Conservation (phyloP, 2,113 vertebrate genomes). For the Ictalurus punctatus region DNA sequence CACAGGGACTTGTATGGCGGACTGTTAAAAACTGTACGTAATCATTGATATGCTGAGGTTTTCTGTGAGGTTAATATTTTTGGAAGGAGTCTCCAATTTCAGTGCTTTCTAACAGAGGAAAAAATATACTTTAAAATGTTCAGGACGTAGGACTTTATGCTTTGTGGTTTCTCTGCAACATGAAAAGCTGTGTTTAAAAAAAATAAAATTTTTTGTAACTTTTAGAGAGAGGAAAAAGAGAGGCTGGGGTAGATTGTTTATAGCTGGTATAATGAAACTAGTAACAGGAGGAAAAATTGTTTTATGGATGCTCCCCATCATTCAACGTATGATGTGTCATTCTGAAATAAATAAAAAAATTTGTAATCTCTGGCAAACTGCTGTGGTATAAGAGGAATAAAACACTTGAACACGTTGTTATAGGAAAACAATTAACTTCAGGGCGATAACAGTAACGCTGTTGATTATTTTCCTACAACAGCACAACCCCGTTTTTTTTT, state of each 20-base stretch:
- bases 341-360: neutral
- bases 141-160: too few relatives aligned
- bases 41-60: too few relatives aligned
- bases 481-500: too few relatives aligned
- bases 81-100: too few relatives aligned
- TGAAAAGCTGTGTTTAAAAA: neutral
- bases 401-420: neutral
- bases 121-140: neutral
- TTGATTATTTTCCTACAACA: neutral
- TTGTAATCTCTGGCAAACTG: neutral
- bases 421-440: neutral
- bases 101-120: too few relatives aligned
- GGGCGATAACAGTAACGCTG: neutral
- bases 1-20: too few relatives aligned
- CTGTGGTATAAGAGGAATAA: neutral
- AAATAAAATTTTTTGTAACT: too few relatives aligned
- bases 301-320: neutral
- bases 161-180: neutral
- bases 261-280: neutral
- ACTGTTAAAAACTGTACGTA: too few relatives aligned
- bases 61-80: too few relatives aligned
- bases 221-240: too few relatives aligned
- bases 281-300: neutral
- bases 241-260: neutral
- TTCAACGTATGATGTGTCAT: neutral